A percentile compares a stretch with the other conserved stretches of the same genome.
Conservation (phyloP, 2,888 invertebrate species). For the Ormyrus pomaceus region DNA sequence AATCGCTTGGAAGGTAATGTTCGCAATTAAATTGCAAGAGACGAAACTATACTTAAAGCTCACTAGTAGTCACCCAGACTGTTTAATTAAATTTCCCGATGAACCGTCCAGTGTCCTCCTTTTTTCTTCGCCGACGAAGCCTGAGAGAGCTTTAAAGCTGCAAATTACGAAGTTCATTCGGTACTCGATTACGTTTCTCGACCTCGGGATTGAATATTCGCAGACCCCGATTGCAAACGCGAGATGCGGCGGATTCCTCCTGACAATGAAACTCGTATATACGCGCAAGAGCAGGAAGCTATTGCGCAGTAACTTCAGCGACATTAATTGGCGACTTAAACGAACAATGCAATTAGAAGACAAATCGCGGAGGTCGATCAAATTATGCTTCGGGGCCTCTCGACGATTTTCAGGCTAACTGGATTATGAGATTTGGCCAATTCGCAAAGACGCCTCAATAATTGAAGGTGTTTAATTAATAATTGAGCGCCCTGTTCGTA, state of each 20-base stretch:
- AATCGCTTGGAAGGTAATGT: no score
- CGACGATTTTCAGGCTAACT: not conserved
- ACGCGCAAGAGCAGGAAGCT: not conserved
- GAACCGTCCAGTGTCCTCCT: no score
- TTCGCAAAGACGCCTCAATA: not conserved
- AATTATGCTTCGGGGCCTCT: conserved; percentile 22
- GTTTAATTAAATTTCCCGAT: no score
- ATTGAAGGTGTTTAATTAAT: conserved; percentile 1
- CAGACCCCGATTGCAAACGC: not conserved
- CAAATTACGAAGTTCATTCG: conserved; percentile 43
- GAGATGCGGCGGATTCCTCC: not conserved
- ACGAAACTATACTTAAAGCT: no score
- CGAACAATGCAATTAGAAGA: conserved; percentile 40
- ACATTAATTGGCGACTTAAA: conserved; percentile 41
- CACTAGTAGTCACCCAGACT: no score
- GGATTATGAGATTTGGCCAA: conserved; percentile 13
- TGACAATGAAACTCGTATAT: conserved; percentile 40
- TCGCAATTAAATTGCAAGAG: no score
- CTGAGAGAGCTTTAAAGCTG: not conserved
- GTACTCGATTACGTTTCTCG: conserved; percentile 32
- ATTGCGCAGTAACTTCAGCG: not conserved
- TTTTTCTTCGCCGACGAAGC: no score
- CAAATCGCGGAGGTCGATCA: conserved; percentile 16
- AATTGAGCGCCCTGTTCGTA: not conserved
- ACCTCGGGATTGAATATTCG: conserved; percentile 35